Evolutionary conservation across 1,140 invertebrate species (phyloP).

Genomic region (Anadara kagoshimensis): DNA sequence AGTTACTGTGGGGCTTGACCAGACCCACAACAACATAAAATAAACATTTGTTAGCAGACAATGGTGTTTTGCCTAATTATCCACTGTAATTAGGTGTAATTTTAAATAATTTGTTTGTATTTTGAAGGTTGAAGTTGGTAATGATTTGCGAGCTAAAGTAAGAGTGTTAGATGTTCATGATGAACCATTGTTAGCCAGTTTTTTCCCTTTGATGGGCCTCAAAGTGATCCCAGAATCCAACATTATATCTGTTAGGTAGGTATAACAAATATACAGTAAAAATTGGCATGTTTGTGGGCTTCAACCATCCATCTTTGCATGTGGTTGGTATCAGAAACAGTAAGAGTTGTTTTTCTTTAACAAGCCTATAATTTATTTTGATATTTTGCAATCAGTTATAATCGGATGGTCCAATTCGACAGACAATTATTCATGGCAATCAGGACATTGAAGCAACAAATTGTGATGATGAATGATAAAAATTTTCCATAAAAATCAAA

Average conservation of each 20-base stretch:
- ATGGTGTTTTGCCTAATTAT: no score
- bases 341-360: no score
- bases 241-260: conserved; percentile 71
- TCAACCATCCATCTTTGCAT: neutral
- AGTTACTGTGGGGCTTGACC: no score
- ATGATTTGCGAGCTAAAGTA: conserved; percentile 67
- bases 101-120: conserved; percentile 3
- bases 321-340: neutral
- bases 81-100: neutral
- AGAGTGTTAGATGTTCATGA: conserved; percentile 70
- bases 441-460: no score
- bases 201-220: conserved; percentile 72
- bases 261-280: neutral
- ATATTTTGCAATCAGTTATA: no score
- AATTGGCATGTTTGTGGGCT: neutral
- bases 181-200: conserved; percentile 66
- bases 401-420: no score
- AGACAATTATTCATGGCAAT: no score
- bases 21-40: no score
- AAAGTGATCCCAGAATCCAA: conserved; percentile 59
- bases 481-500: no score
- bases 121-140: conserved; percentile 70
- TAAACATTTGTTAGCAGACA: no score
- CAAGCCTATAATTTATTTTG: no score
- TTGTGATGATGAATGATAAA: no score